Evolutionary conservation across 1,140 invertebrate species (phyloP).

Genomic region (Gryon sp.): DNA sequence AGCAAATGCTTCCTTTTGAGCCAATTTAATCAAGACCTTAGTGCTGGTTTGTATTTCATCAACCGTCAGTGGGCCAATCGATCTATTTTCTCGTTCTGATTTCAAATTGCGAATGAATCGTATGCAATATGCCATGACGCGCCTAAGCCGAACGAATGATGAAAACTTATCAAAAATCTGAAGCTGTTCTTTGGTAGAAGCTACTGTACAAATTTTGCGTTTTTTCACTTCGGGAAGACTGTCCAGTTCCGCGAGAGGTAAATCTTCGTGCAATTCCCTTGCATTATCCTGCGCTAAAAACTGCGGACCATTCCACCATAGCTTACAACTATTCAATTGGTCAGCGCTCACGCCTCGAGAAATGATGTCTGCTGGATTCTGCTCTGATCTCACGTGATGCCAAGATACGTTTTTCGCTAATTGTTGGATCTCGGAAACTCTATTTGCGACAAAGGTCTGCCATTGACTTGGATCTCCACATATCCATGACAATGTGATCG

Average conservation of each 20-base stretch:
- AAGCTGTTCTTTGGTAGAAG: not conserved
- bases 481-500: not conserved
- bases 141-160: not conserved
- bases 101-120: slow-evolving; percentile 6
- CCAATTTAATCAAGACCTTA: slow-evolving; percentile 28
- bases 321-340: slow-evolving; percentile 3
- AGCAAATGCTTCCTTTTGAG: slow-evolving; percentile 30
- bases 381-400: not conserved
- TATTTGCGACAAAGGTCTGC: slow-evolving; percentile 11
- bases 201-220: not conserved
- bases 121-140: not conserved
- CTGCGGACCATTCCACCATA: slow-evolving; percentile 24
- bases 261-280: not conserved
- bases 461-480: too few species aligned
- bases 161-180: not conserved
- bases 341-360: slow-evolving; percentile 50
- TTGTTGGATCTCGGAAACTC: not conserved
- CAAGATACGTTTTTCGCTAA: not conserved
- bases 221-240: not conserved
- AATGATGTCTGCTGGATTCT: not conserved
- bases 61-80: not conserved
- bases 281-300: not conserved
- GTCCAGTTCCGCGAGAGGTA: not conserved
- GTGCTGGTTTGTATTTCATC: not conserved
- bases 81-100: not conserved